Evolutionary conservation across 2,113 vertebrate species (phyloP), one percentile per base, ranked within the genome.

Genomic region (Tupaia tana): DNA sequence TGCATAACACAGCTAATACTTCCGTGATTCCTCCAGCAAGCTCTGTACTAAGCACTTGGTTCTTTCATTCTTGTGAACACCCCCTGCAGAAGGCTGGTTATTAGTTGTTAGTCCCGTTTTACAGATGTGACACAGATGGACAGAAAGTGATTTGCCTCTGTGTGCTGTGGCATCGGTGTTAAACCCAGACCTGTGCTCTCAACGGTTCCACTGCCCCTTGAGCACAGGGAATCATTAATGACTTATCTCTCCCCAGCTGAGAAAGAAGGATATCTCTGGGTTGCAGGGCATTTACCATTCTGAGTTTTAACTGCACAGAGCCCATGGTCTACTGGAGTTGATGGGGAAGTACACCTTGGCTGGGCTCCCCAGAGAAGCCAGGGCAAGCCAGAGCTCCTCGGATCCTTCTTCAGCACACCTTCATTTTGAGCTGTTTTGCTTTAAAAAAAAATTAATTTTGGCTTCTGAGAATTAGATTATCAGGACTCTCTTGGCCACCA

Each of bases 141-240:
- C 34, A n/a, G 63, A 70, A 71, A 66, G 71, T 52, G 27, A 84
- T 58, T 63, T 25, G 22, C 43, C 14, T 3, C 3, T 2, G 1
- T 29, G 86, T 87, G 52, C 61, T 9, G 2, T 0, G 27, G 27
- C 56, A 56, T 34, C 7, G 9, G 25, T 85, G 78, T 80, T 34
- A 34, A 56, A 56, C n/a, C 34, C 66, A 27, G 75, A 54, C 78
- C 34, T 14, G 9, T 11, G 73, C 54, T 66, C 91, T 9, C 7
- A 31, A 0, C 66, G 27, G 34, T 22, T 70, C 4, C 2, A 0
- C 2, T 5, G 29, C 3, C 1, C 31, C 14, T 5, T 6, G 13
- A 14, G 67, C 14, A 10, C 56, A 34, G 63, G 64, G 70, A 20
- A 61, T 14, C 15, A 22, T 1, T 9, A 27, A 0, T 9, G 2